These are phyloP conservation scores for Aproaerema taeniolella DNA, from an alignment of 2,888 invertebrate genomes.

Conservation along the genomic window DNA sequence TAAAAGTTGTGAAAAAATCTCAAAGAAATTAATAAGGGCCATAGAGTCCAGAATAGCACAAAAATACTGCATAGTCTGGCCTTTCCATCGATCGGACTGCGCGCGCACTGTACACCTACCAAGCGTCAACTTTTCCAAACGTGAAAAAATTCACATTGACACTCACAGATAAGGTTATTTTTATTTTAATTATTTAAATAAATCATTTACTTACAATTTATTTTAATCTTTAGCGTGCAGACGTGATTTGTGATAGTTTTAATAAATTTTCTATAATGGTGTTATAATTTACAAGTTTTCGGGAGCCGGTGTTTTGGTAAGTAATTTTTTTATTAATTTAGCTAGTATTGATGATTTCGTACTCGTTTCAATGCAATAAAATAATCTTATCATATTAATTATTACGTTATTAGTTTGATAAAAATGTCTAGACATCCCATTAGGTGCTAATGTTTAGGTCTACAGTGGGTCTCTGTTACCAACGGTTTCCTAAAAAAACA, in stretches of 20 bases:
- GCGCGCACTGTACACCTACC: constrained; percentile 61
- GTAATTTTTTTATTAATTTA: too few relatives aligned
- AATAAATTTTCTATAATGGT: constrained; percentile 3
- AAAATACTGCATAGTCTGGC: constrained; percentile 11
- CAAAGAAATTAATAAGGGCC: too few relatives aligned
- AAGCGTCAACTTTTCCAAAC: constrained; percentile 38
- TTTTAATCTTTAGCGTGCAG: constrained; percentile 2
- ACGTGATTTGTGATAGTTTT: constrained; percentile 7
- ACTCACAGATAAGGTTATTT: constrained; percentile 39
- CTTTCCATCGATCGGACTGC: constrained; percentile 51
- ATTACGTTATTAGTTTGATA: too few relatives aligned
- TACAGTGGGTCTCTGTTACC: too few relatives aligned
- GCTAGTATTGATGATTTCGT: too few relatives aligned
- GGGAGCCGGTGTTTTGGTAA: constrained; percentile 8
- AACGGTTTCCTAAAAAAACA: too few relatives aligned
- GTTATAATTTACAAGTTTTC: constrained; percentile 7
- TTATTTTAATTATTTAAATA: constrained; percentile 16
- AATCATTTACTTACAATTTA: constrained; percentile 14
- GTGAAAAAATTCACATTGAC: constrained; percentile 45
- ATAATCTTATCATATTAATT: too few relatives aligned
- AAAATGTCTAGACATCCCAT: too few relatives aligned
- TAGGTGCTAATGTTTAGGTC: too few relatives aligned
- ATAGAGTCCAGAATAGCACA: constrained; percentile 10
- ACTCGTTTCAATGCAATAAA: too few relatives aligned
- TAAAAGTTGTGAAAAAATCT: too few relatives aligned